Conservation (phyloP, 2,888 invertebrate genomes). For the Drosophila formosana region DNA sequence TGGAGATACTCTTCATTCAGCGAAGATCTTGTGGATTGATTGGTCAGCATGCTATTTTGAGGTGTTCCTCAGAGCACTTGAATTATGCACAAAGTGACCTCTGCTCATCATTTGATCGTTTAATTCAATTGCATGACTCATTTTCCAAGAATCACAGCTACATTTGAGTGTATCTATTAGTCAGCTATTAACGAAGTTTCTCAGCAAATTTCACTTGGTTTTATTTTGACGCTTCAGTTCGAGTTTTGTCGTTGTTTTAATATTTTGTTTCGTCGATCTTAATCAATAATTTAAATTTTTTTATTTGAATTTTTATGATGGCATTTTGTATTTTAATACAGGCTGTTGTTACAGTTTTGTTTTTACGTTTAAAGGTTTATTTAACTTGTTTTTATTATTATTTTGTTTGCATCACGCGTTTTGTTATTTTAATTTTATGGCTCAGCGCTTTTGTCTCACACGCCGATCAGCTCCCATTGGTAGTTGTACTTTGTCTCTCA, state of each 20-base stretch:
- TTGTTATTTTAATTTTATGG: slow-evolving; percentile 69
- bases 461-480: slow-evolving; percentile 56
- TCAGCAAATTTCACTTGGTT: slow-evolving; percentile 25
- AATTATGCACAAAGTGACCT: not conserved
- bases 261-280: slow-evolving; percentile 73
- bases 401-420: slow-evolving; percentile 50
- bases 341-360: slow-evolving; percentile 50
- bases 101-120: not conserved
- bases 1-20: not conserved
- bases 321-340: slow-evolving; percentile 63
- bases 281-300: slow-evolving; percentile 79
- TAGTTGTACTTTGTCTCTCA: not conserved
- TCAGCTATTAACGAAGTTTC: slow-evolving; percentile 1
- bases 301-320: slow-evolving; percentile 74
- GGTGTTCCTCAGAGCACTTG: not conserved
- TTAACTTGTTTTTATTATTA: slow-evolving; percentile 45
- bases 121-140: slow-evolving; percentile 4
- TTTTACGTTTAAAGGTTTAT: slow-evolving; percentile 37
- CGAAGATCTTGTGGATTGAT: not conserved
- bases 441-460: slow-evolving; percentile 24
- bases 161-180: slow-evolving; percentile 30
- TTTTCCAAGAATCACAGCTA: not conserved
- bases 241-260: slow-evolving; percentile 54
- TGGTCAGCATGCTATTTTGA: not conserved
- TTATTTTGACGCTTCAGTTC: slow-evolving; percentile 58